These are phyloP conservation scores for Apus apus DNA, from an alignment of 2,113 vertebrate genomes.

Conservation along the genomic window DNA sequence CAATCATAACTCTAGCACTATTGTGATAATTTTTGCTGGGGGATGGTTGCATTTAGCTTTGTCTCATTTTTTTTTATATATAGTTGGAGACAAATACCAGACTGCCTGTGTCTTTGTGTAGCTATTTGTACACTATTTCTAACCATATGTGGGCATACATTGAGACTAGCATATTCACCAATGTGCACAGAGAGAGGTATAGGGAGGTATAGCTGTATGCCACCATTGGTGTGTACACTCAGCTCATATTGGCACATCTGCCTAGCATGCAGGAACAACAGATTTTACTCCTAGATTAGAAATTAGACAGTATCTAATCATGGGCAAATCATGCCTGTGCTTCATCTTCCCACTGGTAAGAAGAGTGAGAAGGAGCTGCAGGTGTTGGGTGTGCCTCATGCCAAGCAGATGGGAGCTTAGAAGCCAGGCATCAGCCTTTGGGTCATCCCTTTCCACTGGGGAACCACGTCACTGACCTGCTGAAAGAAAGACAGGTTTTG, in stretches of 20 bases:
- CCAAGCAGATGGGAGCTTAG: constrained; percentile 9
- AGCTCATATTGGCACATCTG: neutral
- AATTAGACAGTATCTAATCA: neutral
- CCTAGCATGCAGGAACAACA: neutral
- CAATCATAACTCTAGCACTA: neutral
- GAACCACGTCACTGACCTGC: constrained; percentile 20
- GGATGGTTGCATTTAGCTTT: neutral
- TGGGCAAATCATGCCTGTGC: neutral
- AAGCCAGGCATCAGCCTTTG: neutral
- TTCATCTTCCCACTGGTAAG: neutral
- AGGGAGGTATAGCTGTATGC: neutral
- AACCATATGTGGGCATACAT: accelerated
- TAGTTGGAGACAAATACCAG: neutral
- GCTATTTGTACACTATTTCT: neutral
- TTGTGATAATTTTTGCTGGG: neutral
- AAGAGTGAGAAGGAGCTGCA: neutral
- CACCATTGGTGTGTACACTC: neutral
- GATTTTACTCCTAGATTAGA: constrained; percentile 3
- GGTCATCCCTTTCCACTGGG: neutral
- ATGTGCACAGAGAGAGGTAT: neutral
- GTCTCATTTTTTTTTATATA: neutral
- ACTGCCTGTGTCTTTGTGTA: neutral
- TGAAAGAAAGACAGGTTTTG: neutral
- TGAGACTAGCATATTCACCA: neutral
- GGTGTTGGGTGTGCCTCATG: accelerated